Percentiles rank a stretch among this genome's conserved stretches.
Evolutionary conservation across 2,797 vertebrate species (phyloP).

Genomic region (Takifugu rubripes): DNA sequence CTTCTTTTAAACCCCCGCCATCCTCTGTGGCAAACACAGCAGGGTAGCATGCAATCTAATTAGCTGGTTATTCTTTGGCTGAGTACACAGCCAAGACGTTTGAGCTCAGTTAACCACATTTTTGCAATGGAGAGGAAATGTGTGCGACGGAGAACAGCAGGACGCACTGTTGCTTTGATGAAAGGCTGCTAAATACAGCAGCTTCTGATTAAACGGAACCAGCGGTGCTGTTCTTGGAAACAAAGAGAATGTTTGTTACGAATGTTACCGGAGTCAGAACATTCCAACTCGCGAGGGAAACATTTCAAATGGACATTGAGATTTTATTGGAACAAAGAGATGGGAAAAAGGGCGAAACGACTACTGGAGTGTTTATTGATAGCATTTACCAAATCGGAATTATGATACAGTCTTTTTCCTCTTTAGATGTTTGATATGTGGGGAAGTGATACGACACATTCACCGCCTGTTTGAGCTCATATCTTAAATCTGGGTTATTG

Average conservation of each 20-base stretch:
- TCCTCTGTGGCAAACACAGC: constrained; percentile 52
- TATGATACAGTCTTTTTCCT: too few relatives aligned
- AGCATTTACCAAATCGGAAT: too few relatives aligned
- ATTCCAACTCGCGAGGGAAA: constrained; percentile 36
- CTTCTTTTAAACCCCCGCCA: constrained; percentile 27
- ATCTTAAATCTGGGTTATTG: too few relatives aligned
- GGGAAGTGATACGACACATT: too few relatives aligned
- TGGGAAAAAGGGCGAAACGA: constrained; percentile 2
- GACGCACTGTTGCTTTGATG: constrained; percentile 40
- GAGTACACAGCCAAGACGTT: constrained; percentile 37
- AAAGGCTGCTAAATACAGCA: constrained; percentile 41
- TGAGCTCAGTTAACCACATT: constrained; percentile 38
- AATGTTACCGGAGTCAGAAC: constrained; percentile 27
- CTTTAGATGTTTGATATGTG: too few relatives aligned
- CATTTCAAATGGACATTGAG: constrained; percentile 29
- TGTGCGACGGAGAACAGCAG: constrained; percentile 35
- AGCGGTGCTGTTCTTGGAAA: constrained; percentile 30
- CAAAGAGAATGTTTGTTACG: constrained; percentile 15
- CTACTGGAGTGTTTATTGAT: too few relatives aligned
- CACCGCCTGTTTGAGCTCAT: too few relatives aligned
- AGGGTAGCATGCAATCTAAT: constrained; percentile 54
- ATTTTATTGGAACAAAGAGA: constrained; percentile 19
- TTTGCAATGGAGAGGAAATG: constrained; percentile 34
- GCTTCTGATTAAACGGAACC: constrained; percentile 37
- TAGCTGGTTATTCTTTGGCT: constrained; percentile 53